Conservation (phyloP, 2,797 vertebrate genomes). For the Spheniscus humboldti region DNA sequence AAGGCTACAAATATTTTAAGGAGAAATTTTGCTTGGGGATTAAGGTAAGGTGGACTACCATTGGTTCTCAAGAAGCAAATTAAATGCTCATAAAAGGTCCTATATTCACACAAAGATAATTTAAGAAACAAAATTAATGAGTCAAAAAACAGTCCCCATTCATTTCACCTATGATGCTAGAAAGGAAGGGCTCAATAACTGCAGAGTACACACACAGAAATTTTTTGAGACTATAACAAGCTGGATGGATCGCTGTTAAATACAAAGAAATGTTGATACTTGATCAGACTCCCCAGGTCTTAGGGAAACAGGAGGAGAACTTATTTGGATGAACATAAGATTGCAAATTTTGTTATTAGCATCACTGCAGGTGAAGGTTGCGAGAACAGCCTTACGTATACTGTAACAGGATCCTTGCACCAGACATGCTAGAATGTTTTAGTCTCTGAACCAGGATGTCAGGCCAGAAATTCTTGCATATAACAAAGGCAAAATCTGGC, state of each 20-base stretch:
- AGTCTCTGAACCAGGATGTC: not conserved
- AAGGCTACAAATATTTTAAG: not conserved
- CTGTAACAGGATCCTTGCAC: not conserved
- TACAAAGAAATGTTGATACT: not conserved
- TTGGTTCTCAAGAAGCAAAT: not conserved
- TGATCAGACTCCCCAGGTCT: not conserved
- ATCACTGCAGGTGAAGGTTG: not conserved
- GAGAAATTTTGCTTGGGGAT: not conserved
- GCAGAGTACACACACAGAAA: not conserved
- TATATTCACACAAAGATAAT: not conserved
- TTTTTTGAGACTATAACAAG: not conserved
- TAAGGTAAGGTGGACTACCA: not conserved
- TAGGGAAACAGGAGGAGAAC: not conserved
- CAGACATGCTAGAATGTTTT: not conserved
- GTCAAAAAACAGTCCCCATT: not conserved
- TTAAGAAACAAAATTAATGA: not conserved
- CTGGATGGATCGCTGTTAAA: not conserved
- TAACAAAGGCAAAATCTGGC: too few species aligned
- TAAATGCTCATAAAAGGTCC: not conserved
- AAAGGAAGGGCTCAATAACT: not conserved
- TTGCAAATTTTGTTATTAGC: not conserved
- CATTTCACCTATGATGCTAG: not conserved
- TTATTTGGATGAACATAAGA: constrained; percentile 18
- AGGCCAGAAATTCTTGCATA: not conserved
- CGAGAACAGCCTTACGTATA: not conserved